Percentiles rank a stretch among this genome's conserved stretches.
Conservation (phyloP, 1,140 invertebrate species). For the Marisa cornuarietis region DNA sequence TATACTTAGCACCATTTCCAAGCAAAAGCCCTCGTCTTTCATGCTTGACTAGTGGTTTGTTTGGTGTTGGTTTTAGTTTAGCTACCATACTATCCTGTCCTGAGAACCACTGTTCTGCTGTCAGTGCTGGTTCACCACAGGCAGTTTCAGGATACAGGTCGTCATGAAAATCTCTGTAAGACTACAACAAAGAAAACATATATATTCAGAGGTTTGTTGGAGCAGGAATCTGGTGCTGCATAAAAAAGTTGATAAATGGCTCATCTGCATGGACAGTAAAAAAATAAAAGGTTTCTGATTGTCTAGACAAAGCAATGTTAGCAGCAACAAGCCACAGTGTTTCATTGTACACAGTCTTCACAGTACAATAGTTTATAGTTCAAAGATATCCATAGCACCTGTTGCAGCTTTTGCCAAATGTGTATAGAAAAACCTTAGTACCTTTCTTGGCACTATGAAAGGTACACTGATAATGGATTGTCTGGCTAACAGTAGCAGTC, state of each 20-base stretch:
- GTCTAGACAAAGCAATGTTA: no score
- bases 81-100: slow-evolving; percentile 51
- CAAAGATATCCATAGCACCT: no score
- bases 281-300: no score
- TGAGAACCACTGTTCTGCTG: slow-evolving; percentile 80
- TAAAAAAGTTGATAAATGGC: no score
- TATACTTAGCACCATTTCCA: neutral
- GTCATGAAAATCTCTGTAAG: slow-evolving; percentile 91
- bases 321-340: no score
- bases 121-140: slow-evolving; percentile 79
- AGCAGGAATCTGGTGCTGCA: neutral
- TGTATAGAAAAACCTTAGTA: slow-evolving; percentile 45
- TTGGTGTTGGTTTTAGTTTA: slow-evolving; percentile 20
- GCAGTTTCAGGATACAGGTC: slow-evolving; percentile 91
- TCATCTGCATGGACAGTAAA: no score
- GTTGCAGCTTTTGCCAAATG: no score
- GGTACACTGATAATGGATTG: slow-evolving; percentile 88
- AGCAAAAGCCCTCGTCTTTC: slow-evolving; percentile 22
- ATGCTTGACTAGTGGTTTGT: slow-evolving; percentile 22
- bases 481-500: slow-evolving; percentile 85
- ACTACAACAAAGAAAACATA: slow-evolving; percentile 69
- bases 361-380: no score
- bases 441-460: slow-evolving; percentile 93
- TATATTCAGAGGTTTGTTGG: neutral
- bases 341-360: no score